phyloP scores from a whole-genome alignment of 1,140 invertebrate genomes.

The Vollenhovia emeryi region DNA sequence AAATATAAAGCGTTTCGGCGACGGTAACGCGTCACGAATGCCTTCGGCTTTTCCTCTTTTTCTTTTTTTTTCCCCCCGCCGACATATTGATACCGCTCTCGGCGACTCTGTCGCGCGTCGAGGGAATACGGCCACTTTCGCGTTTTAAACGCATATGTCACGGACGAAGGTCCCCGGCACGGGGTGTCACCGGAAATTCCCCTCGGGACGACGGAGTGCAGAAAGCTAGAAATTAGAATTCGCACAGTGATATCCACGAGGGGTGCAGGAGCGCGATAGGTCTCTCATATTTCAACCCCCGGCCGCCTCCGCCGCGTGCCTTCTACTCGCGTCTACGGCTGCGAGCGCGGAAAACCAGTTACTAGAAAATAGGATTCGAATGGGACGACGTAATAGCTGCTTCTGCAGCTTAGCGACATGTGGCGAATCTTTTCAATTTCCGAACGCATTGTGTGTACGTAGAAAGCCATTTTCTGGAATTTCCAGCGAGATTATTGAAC shows the following conservation, averaged over 20 bases:
- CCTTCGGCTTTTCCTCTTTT: background rate
- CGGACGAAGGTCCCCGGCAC: background rate
- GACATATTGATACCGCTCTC: background rate
- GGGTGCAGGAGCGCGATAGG: background rate
- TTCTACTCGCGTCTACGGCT: background rate
- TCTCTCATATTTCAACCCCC: conserved; percentile 31
- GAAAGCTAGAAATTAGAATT: conserved; percentile 60
- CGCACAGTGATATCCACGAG: conserved; percentile 20
- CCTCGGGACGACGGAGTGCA: conserved; percentile 10
- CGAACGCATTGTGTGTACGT: conserved; percentile 42
- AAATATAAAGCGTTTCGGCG: too few relatives aligned
- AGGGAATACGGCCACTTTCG: conserved; percentile 24
- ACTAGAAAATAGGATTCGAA: conserved; percentile 50
- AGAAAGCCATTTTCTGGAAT: conserved; percentile 31
- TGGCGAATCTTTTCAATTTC: conserved; percentile 43
- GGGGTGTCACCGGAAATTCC: conserved; percentile 6
- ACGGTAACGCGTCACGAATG: conserved; percentile 12
- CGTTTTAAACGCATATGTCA: conserved; percentile 38
- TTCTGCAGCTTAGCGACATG: conserved; percentile 42
- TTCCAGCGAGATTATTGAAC: conserved; percentile 37
- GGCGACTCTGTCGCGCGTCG: background rate
- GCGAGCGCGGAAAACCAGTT: conserved; percentile 44
- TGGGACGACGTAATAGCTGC: conserved; percentile 26
- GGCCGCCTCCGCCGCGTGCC: background rate
- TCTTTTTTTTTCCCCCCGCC: background rate